Evolutionary conservation across 1,140 invertebrate genomes (phyloP).

Genomic region (Zaprionus tsacasi): DNA sequence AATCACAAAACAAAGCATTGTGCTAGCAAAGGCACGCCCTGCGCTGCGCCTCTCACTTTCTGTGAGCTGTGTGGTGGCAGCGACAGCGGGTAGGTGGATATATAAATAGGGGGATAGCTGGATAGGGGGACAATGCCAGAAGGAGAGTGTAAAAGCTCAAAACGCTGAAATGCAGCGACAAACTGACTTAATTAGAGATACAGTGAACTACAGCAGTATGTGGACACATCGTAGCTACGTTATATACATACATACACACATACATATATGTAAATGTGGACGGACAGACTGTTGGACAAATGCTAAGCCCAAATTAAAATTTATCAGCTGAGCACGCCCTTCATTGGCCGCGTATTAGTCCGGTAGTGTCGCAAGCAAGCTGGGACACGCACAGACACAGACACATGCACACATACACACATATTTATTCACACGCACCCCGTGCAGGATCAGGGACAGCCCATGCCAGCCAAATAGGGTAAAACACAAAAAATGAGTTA

Average conservation of each 20-base stretch:
- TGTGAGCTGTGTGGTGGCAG: not conserved
- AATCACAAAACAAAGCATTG: constrained; percentile 58
- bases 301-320: constrained; percentile 57
- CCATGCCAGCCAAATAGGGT: constrained; percentile 13
- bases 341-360: constrained; percentile 52
- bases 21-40: constrained; percentile 8
- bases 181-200: not conserved
- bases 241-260: not conserved
- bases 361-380: not conserved
- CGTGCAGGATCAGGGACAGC: constrained; percentile 23
- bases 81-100: too few species aligned
- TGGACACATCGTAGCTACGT: too few species aligned
- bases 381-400: constrained; percentile 22
- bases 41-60: not conserved
- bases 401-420: not conserved
- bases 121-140: not conserved
- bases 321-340: constrained; percentile 67
- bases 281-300: not conserved
- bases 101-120: not conserved
- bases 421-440: constrained; percentile 30
- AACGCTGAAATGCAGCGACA: not conserved
- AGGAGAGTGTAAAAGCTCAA: not conserved
- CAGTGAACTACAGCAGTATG: not conserved
- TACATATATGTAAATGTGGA: not conserved
- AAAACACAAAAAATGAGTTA: constrained; percentile 26